These are phyloP conservation scores for Brachionus angularis DNA, from an alignment of 1,140 invertebrate genomes.

Conservation along the genomic window DNA sequence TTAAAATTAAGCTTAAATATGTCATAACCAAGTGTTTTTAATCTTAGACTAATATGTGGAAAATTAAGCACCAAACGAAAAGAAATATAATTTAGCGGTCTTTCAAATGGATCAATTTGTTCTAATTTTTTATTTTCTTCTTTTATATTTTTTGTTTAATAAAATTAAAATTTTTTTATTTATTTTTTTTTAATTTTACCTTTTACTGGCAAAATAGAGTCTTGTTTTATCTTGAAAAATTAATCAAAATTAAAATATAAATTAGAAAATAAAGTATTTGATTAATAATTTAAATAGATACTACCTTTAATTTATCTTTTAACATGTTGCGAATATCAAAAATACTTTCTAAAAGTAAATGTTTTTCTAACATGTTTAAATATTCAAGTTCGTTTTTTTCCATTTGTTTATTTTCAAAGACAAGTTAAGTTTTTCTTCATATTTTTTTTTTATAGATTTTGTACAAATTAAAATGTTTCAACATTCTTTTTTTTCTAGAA, in stretches of 20 bases:
- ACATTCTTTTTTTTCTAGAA: conserved; percentile 69
- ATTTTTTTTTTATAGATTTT: conserved; percentile 34
- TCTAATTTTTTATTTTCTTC: neutral
- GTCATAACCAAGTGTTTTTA: neutral
- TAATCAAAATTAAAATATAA: no score
- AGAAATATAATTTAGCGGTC: conserved; percentile 20
- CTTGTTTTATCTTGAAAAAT: no score
- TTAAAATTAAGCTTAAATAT: conserved; percentile 24
- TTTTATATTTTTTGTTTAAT: no score
- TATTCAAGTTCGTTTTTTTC: conserved; percentile 9
- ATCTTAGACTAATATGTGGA: neutral
- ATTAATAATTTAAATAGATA: no score
- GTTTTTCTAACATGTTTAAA: conserved; percentile 16
- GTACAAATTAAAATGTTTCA: conserved; percentile 62
- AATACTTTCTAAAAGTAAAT: conserved; percentile 26
- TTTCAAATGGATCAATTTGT: conserved; percentile 5
- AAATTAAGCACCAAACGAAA: conserved; percentile 24
- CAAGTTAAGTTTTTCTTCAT: conserved; percentile 11
- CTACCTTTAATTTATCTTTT: conserved; percentile 7
- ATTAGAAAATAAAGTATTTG: no score
- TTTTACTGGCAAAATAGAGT: no score
- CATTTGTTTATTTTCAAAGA: neutral
- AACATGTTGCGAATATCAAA: conserved; percentile 25
- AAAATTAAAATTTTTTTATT: no score
- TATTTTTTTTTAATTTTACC: no score